Evolutionary conservation across 2,888 invertebrate species (phyloP), one percentile per base, ranked within the genome.

Genomic region (Tupiocoris notatus): DNA sequence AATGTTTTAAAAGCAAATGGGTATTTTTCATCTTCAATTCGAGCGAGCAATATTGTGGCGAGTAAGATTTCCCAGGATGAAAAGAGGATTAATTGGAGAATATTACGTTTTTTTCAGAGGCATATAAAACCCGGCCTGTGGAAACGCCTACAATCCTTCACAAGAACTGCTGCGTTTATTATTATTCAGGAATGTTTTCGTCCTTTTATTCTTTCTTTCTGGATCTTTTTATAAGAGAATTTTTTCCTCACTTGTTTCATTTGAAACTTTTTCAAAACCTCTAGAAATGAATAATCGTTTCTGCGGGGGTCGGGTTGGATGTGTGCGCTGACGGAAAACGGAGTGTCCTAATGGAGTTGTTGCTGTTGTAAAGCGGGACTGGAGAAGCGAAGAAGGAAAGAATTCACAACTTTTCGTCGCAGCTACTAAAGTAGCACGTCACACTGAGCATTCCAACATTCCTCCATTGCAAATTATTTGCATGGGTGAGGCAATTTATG

Each of bases 31-130:
- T 25, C 39, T 39, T 20, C 25, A 65, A 39, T 25, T 65, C 39
- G n/a, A 39, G 39, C n/a, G 61, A 12, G 1, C 65, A 7, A 20
- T 25, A 65, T 65, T 65, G 65, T 65, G 23, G 25, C 25, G 20
- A 65, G 39, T 20, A 65, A 67, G 22, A 67, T 67, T 67, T 57
- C 56, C 22, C 67, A 22, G 54, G 22, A 56, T 22, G 56, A 57
- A 57, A 67, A 67, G 67, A 22, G 67, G 67, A 67, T 67, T 67
- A 67, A 67, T 67, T 54, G 67, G 22, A 54, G 57, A 67, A 67
- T 67, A 56, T 56, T 56, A 56, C 57, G 23, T 67, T 39, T 67
- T 54, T 22, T 56, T 56, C n/a, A n/a, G n/a, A n/a, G n/a, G 65
- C 39, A 39, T 24, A 22, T 39, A 65, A 65, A 65, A 54, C 12